These are phyloP conservation scores for Gonatopus flavifemur DNA, from an alignment of 1,140 invertebrate genomes.

Conservation along the genomic window DNA sequence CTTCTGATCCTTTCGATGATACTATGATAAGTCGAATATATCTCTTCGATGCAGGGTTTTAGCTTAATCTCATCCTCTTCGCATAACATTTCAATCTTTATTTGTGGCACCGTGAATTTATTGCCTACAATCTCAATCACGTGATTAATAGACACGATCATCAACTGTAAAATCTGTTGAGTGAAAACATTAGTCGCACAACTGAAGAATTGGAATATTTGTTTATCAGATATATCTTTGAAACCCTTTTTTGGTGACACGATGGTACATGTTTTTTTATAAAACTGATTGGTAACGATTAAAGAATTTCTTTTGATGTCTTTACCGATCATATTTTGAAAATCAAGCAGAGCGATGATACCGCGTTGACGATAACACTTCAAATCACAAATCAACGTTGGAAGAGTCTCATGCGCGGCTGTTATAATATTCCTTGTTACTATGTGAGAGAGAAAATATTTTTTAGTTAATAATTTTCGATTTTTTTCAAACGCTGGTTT, in stretches of 20 bases:
- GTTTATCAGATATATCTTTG: constrained; percentile 15
- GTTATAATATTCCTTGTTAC: constrained; percentile 39
- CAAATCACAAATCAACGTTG: constrained; percentile 31
- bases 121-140: constrained; percentile 39
- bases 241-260: constrained; percentile 25
- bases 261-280: constrained; percentile 34
- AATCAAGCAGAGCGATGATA: constrained; percentile 13
- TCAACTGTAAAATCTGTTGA: constrained; percentile 48
- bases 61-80: constrained; percentile 34
- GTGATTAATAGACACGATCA: constrained; percentile 47
- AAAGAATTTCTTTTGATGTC: constrained; percentile 31
- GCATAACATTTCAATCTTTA: constrained; percentile 46
- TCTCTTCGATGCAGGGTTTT: constrained; percentile 38
- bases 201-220: constrained; percentile 29
- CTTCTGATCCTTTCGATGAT: constrained; percentile 39
- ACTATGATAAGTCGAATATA: constrained; percentile 39
- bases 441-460: constrained; percentile 45
- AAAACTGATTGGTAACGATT: constrained; percentile 40
- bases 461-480: constrained; percentile 26
- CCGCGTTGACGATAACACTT: constrained; percentile 13
- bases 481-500: constrained; percentile 25
- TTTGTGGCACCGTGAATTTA: constrained; percentile 32
- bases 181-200: constrained; percentile 45
- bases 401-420: constrained; percentile 32
- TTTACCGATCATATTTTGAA: constrained; percentile 26